Base-by-base conservation (phyloP, 1,140 invertebrate genomes). In the Anthonomus grandis region DNA sequence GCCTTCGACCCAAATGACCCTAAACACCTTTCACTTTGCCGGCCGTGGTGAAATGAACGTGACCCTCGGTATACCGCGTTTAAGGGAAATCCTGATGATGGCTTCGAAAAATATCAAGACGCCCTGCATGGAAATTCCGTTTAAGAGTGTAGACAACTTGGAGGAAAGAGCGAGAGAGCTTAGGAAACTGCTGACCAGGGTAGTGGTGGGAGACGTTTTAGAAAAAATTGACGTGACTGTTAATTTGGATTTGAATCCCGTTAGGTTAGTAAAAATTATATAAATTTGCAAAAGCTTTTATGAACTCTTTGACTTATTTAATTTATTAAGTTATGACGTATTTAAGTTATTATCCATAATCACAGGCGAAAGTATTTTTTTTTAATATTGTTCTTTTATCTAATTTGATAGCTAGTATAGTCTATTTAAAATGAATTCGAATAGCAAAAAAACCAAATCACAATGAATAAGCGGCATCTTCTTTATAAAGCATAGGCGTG, bases 21-120 rank as follows among this genome's bases (percentile, higher is more conserved):
- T 99, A 59, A 99, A 99, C 69, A 99, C 97, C 25, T 99, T 99
- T 76, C 97, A 99, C 73, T 98, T 98, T 78, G 97, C 97, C 64
- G 97, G 97, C 74, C 85, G 95, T 78, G 95, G 96, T 81, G 97
- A 99, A 76, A 98, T 99, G 95, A 99, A 99, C 75, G 95, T 99
- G 0, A 99, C 97, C 0, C 78, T 99, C 1, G 96, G 93, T 82
- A 98, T 98, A 63, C 97, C 96, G 0, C 83, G 97, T 64, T 77
- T 99, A 1, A 78, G 95, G 68, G 97, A 99, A 82, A 96, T 99
- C 60, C 77, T 99, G 0, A 97, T 98, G 93, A 89, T 91, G 62
- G 95, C 94, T 0, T 91, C 91, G 1, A 85, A 84, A 10, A 88
- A 87, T 39, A 91, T 98, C 12, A 94, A 95, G 74, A 99, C 97